A percentile compares a stretch with the other conserved stretches of the same genome.
These are phyloP conservation scores for Eubasilissa splendida DNA, from an alignment of 2,888 invertebrate genomes.

Conservation along the genomic window DNA sequence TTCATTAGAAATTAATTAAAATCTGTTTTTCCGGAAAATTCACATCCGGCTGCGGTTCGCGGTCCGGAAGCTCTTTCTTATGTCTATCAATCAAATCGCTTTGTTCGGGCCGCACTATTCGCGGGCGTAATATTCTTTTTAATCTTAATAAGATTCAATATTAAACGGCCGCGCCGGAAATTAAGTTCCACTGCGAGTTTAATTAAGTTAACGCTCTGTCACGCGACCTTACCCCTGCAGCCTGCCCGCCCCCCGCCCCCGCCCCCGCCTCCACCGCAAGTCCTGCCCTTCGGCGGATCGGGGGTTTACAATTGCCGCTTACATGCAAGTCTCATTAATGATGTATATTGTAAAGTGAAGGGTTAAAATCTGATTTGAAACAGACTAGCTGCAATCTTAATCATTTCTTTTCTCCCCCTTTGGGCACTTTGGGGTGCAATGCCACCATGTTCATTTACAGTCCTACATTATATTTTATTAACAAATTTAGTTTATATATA, in stretches of 20 bases:
- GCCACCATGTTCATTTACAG: too few species aligned
- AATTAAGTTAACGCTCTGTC: constrained; percentile 58
- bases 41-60: not conserved
- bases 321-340: not conserved
- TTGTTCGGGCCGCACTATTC: constrained; percentile 43
- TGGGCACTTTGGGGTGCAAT: too few species aligned
- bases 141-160: constrained; percentile 59
- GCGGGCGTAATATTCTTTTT: constrained; percentile 52
- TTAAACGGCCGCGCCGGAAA: constrained; percentile 58
- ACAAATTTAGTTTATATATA: too few species aligned
- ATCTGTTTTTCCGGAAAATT: constrained; percentile 23
- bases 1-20: constrained; percentile 37
- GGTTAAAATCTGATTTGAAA: not conserved
- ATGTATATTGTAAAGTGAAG: not conserved
- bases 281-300: constrained; percentile 1
- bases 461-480: too few species aligned
- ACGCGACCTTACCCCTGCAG: constrained; percentile 51
- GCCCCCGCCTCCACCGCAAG: not conserved
- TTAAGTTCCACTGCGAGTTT: constrained; percentile 58
- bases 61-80: constrained; percentile 32
- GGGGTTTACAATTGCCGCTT: not conserved
- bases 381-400: too few species aligned
- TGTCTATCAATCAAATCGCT: constrained; percentile 54
- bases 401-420: too few species aligned
- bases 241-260: not conserved